Percentiles rank a stretch among this genome's conserved stretches.
Conservation (phyloP, 2,888 invertebrate species). For the Machimus atricapillus region DNA sequence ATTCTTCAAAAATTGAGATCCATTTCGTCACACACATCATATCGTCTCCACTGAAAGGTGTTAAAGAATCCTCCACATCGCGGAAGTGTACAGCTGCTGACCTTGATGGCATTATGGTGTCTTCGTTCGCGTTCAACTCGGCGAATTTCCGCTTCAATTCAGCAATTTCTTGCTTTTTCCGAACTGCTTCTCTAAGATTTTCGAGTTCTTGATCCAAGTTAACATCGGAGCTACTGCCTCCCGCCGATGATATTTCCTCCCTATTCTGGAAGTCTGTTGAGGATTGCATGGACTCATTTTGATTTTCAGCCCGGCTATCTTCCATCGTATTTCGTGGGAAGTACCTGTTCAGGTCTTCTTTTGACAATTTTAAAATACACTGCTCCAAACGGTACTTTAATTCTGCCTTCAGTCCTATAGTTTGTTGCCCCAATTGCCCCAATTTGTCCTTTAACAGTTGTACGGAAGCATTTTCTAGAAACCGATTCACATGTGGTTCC, state of each 20-base stretch:
- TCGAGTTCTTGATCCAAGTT: conserved; percentile 24
- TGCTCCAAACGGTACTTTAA: neutral
- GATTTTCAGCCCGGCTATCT: too few relatives aligned
- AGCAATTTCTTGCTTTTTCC: too few relatives aligned
- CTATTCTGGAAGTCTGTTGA: too few relatives aligned
- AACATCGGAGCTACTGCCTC: too few relatives aligned
- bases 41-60: conserved; percentile 41
- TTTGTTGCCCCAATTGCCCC: conserved; percentile 3
- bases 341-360: neutral
- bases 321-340: too few relatives aligned
- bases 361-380: neutral
- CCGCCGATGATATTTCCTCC: too few relatives aligned
- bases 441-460: conserved; percentile 30
- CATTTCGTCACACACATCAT: conserved; percentile 37
- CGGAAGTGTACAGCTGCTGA: too few relatives aligned
- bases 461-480: neutral
- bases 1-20: conserved; percentile 40
- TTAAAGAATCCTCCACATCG: neutral
- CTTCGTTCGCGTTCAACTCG: too few relatives aligned
- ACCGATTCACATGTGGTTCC: neutral
- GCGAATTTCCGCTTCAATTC: too few relatives aligned
- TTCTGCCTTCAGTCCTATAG: neutral
- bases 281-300: too few relatives aligned
- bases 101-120: too few relatives aligned
- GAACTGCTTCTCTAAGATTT: too few relatives aligned